Evolutionary conservation across 2,113 vertebrate genomes (phyloP).

Genomic region (Hucho hucho): DNA sequence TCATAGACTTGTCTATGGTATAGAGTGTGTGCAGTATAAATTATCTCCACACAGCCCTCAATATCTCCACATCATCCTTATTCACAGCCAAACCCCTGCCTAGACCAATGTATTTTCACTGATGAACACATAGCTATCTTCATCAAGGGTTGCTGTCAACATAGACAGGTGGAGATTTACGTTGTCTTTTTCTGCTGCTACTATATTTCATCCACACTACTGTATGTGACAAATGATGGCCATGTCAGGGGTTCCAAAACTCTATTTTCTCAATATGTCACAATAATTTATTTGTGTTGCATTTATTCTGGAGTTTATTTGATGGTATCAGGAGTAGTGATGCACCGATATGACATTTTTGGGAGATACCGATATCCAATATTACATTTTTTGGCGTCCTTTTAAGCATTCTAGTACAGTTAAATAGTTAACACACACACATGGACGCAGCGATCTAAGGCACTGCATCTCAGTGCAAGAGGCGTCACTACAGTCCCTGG

Average conservation of each 20-base stretch:
- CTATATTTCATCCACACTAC: constrained; percentile 21
- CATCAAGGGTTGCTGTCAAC: constrained; percentile 40
- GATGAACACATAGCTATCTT: constrained; percentile 10
- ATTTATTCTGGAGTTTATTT: neutral
- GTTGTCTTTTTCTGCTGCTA: constrained; percentile 13
- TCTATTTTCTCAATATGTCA: constrained; percentile 19
- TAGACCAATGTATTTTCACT: constrained; percentile 23
- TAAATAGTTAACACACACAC: no score
- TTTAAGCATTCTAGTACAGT: no score
- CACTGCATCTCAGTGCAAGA: no score
- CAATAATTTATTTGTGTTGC: constrained; percentile 2
- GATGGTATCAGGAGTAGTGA: neutral
- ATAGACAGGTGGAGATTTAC: constrained; percentile 43
- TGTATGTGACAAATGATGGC: constrained; percentile 34
- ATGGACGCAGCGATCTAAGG: no score
- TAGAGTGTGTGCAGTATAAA: neutral
- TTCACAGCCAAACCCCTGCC: neutral
- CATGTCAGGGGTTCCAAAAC: constrained; percentile 29
- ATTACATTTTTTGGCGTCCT: no score
- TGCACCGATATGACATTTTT: no score
- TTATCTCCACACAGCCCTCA: neutral
- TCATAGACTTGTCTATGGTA: neutral
- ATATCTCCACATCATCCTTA: neutral
- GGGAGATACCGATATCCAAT: no score
- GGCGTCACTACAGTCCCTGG: no score